Conservation (phyloP, 2,113 vertebrate species). For the Mus spicilegus region DNA sequence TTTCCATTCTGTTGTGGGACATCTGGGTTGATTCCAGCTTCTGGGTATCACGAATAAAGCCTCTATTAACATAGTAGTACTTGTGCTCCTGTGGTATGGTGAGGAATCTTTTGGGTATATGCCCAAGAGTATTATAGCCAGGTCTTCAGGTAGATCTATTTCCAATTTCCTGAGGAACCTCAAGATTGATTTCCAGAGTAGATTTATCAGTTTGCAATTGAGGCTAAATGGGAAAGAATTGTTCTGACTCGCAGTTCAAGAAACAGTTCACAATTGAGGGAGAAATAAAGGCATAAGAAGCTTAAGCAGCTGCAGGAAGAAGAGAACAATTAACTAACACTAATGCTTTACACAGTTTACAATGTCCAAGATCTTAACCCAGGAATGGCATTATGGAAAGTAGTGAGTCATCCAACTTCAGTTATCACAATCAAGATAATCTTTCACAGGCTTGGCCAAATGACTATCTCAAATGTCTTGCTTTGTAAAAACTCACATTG, state of each 20-base stretch:
- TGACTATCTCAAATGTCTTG: neutral
- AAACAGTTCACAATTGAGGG: neutral
- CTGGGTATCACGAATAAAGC: too few species aligned
- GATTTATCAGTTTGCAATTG: too few species aligned
- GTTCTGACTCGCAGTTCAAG: neutral
- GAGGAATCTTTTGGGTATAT: too few species aligned
- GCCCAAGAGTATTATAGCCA: too few species aligned
- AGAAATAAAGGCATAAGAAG: neutral
- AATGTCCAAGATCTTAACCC: too few species aligned
- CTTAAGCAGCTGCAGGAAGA: neutral
- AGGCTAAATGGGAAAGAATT: neutral
- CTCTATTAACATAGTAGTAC: too few species aligned
- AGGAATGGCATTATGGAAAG: neutral
- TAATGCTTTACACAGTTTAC: neutral
- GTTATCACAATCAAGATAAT: neutral
- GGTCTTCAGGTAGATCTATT: too few species aligned
- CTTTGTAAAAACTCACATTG: neutral
- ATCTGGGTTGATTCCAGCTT: too few species aligned
- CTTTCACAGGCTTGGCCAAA: neutral
- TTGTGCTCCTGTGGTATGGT: too few species aligned
- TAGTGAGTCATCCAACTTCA: neutral
- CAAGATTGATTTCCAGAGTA: too few species aligned
- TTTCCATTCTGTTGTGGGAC: too few species aligned
- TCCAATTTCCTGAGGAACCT: too few species aligned
- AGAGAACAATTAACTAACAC: neutral